Evolutionary conservation across 2,888 invertebrate species (phyloP), one percentile per base, ranked within the genome.

Genomic region (Dermolepida albohirtum): DNA sequence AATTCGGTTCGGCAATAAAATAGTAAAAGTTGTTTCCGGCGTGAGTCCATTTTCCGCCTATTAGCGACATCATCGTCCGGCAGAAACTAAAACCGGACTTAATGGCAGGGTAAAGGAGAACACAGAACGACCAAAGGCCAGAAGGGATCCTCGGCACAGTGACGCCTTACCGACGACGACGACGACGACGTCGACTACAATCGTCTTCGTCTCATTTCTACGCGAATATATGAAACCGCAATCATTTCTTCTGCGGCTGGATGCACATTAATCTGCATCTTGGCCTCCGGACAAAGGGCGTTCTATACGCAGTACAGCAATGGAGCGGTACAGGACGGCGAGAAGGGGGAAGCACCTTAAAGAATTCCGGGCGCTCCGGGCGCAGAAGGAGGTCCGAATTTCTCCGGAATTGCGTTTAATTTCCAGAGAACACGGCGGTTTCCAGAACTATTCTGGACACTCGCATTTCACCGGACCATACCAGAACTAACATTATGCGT

Each of bases 241-340:
- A 78, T 79, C 79, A 80, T 81, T 82, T 82, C 82, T 83, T 82
- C 78, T 74, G 77, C 80, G 82, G 82, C 79, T 79, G 82, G 80
- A 80, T 80, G 80, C 81, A 82, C 81, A 83, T 83, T 82, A 82
- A 82, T 81, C 79, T 81, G 80, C 80, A 81, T 80, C 79, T 79
- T 75, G 70, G 77, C 71, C 43, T 47, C 16, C 14, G 59, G 14
- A 5, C 16, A 40, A 40, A 39, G 54, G 17, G 16, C 40, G 40
- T 54, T 17, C 16, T 17, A 11, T 16, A 8, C 4, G 6, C 34
- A 34, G 8, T 10, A 34, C 34, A 17, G 54, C 40, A 16, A 40
- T 54, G 40, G 39, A 54, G 54, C 40, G 4, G 70, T 68, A 70
- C 68, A 68, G 72, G 69, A 69, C 71, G 69, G 71, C 70, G 72